Evolutionary conservation across 2,113 vertebrate genomes (phyloP), one percentile per base, ranked within the genome.

Genomic region (Lanius collurio): DNA sequence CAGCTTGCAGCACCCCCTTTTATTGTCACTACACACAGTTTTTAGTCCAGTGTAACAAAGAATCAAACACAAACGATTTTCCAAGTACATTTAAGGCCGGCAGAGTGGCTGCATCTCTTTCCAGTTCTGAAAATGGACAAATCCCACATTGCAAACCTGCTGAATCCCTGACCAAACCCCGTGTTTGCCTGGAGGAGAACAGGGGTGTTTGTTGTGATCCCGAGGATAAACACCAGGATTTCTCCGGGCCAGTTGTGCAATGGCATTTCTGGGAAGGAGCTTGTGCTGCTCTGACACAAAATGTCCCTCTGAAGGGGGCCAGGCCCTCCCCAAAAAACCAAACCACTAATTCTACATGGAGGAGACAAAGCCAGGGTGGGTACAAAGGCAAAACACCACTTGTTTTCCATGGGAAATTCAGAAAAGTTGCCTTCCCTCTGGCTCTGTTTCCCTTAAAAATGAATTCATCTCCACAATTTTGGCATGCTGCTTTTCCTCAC

Each of bases 211-310:
- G 62, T 41, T 87, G 73, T 91, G 87, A 94, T 94, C 83, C 71
- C 6, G 21, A 63, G 89, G 90, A 73, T 28, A 75, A 95, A 89
- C 77, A 69, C 27, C n/a, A 52, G 47, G 42, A 15, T 21, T 27
- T 53, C 78, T 67, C 74, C 13, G 5, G 60, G 83, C 57, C 49
- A 8, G 3, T 57, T 87, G 83, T 69, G 89, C 93, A 85, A 30
- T 35, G 69, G 46, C 84, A 88, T 90, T 94, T 89, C 93, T 95
- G 93, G 87, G 87, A 74, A 94, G 87, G 65, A 93, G 13, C 53
- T 39, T 11, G 39, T 41, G 41, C 74, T 95, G 74, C 74, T 71
- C 41, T 75, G 27, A 7, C 44, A 56, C 31, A 47, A 71, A 89
- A 56, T 3, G 1, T 80, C 50, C 33, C 22, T 85, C 91, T 95